A percentile compares a stretch with the other conserved stretches of the same genome.
These are phyloP conservation scores for Trichacis sp. DNA, from an alignment of 2,888 invertebrate species.

Conservation along the genomic window DNA sequence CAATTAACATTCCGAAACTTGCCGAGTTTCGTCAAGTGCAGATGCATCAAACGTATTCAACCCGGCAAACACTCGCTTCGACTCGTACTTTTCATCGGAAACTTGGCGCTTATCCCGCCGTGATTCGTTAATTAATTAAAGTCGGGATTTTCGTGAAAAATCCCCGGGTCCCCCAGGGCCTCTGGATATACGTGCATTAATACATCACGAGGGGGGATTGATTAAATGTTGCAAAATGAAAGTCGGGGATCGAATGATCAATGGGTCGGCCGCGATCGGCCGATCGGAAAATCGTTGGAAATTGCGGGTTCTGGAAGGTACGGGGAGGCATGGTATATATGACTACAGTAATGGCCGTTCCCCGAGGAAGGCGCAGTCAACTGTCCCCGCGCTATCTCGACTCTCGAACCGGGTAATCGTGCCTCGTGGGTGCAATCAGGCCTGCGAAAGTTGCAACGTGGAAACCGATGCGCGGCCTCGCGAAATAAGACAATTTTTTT, in stretches of 20 bases:
- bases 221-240: constrained; percentile 9
- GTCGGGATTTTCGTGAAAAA: too few species aligned
- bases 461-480: constrained; percentile 14
- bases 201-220: too few species aligned
- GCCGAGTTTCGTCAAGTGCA: too few species aligned
- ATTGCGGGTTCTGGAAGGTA: neutral
- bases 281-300: constrained; percentile 15
- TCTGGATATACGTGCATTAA: too few species aligned
- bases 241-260: constrained; percentile 20
- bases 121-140: too few species aligned
- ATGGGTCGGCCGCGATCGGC: constrained; percentile 9
- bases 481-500: constrained; percentile 10
- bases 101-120: too few species aligned
- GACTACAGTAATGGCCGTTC: constrained; percentile 4
- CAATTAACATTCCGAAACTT: too few species aligned
- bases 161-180: too few species aligned
- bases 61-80: too few species aligned
- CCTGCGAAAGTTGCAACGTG: constrained; percentile 14
- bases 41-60: too few species aligned
- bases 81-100: too few species aligned
- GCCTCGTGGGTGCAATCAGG: constrained; percentile 17
- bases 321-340: too few species aligned
- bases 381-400: constrained; percentile 18
- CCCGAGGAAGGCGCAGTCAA: constrained; percentile 18
- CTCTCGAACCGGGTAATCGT: constrained; percentile 13